Conservation (phyloP, 2,113 vertebrate genomes). For the Ptyas mucosa region DNA sequence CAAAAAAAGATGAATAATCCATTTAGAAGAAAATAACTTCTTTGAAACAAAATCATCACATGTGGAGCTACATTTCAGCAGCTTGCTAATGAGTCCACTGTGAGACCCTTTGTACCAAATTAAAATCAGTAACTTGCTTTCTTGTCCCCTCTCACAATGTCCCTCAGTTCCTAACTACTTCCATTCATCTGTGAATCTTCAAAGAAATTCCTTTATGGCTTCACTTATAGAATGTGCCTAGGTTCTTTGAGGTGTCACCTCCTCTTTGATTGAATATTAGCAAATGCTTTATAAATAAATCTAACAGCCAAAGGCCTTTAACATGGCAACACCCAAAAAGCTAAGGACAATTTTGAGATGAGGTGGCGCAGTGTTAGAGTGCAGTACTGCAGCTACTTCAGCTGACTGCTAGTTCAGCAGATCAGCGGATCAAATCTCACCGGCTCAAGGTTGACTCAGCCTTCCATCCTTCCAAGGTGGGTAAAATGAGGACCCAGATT, state of each 20-base stretch:
- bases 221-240: neutral
- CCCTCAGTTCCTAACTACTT: neutral
- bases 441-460: too few relatives aligned
- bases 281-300: neutral
- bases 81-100: slow-evolving; percentile 31
- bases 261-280: neutral
- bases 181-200: slow-evolving; percentile 5
- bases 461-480: too few relatives aligned
- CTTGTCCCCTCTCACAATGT: slow-evolving; percentile 30
- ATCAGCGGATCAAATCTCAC: too few relatives aligned
- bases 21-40: slow-evolving; percentile 39
- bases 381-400: too few relatives aligned
- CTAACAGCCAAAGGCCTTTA: neutral
- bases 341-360: neutral
- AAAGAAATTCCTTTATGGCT: neutral
- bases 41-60: slow-evolving; percentile 33
- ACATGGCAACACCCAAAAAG: neutral
- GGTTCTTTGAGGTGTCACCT: neutral
- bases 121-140: slow-evolving; percentile 30
- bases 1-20: slow-evolving; percentile 27
- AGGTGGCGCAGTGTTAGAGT: too few relatives aligned
- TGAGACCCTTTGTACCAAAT: slow-evolving; percentile 5
- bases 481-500: too few relatives aligned
- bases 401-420: too few relatives aligned
- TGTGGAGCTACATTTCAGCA: slow-evolving; percentile 52